Base-by-base conservation (phyloP, 2,797 vertebrate genomes). In the Balearica regulorum region DNA sequence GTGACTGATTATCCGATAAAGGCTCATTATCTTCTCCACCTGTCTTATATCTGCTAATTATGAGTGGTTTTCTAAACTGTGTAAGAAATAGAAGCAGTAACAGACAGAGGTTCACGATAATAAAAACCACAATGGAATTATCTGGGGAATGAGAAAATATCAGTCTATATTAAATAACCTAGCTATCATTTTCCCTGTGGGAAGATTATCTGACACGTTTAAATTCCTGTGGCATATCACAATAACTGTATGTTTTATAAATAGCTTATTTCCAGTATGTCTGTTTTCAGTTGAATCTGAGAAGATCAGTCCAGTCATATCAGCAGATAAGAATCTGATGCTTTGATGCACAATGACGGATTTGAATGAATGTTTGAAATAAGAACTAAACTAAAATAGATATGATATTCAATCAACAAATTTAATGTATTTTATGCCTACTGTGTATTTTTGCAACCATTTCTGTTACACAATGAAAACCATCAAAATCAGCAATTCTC, bases 61-160 rank as follows among this genome's bases (percentile, higher is more conserved):
- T 2, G 4, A 18, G 19, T 68, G 6, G 3, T 11, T 28, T 9
- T 25, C 44, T 44, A 28, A 60, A 41, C 7, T 17, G 5, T 4
- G n/a, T n/a, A 22, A 37, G 37, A 65, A 49, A 54, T 0, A 46
- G 24, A 33, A n/a, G 8, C 0, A 3, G 4, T 26, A 18, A 37
- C 31, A 44, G 48, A 19, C 16, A 48, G 35, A 51, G 25, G 18
- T 78, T 75, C 31, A 9, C 39, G 57, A 4, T 48, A 37, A 15
- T 51, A 43, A 60, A 20, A 22, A 33, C 4, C 18, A 5, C n/a
- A 9, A 39, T 31, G 62, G 15, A 35, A 11, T 11, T 44, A 25
- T 3, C 26, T 16, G 25, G 4, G 20, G 20, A 75, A 33, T 28
- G 10, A 26, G 48, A 61, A 64, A 69, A 64, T 81, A 83, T 57